phyloP scores from a whole-genome alignment of 2,113 vertebrate species.

The Heteronetta atricapilla region DNA sequence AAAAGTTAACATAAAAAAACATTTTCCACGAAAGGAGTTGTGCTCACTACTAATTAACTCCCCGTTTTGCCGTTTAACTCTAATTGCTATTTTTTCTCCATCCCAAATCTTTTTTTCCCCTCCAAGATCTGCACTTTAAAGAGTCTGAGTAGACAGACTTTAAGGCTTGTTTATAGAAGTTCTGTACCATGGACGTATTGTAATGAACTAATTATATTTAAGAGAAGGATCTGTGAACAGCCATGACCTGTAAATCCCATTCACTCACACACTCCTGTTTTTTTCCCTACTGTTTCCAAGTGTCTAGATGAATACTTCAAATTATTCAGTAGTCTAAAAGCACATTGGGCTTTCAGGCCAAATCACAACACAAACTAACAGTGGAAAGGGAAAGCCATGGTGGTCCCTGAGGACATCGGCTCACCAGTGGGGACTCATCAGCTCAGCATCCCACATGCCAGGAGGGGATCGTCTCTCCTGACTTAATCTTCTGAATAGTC shows the following conservation, averaged over 20 bases:
- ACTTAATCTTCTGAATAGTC: not conserved
- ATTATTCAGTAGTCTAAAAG: not conserved
- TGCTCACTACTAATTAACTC: conserved; percentile 9
- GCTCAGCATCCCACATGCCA: not conserved
- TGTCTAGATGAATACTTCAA: not conserved
- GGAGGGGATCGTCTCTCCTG: not conserved
- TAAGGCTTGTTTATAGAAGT: conserved; percentile 10
- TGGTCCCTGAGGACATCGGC: not conserved
- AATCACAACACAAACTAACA: not conserved
- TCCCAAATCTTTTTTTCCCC: not conserved
- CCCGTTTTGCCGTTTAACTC: conserved; percentile 31
- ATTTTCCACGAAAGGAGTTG: conserved; percentile 54
- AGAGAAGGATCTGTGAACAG: conserved; percentile 34
- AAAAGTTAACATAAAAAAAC: conserved; percentile 63
- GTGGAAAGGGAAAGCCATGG: not conserved
- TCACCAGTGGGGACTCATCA: not conserved
- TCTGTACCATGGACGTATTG: not conserved
- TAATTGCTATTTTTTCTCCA: conserved; percentile 38
- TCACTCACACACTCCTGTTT: not conserved
- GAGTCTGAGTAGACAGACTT: not conserved
- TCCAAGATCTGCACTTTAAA: conserved; percentile 39
- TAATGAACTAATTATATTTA: conserved; percentile 35
- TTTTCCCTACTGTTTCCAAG: not conserved
- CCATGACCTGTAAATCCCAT: not conserved
- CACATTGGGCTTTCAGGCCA: not conserved